phyloP scores from a whole-genome alignment of 2,888 invertebrate genomes.

The Metallyticus violacea region DNA sequence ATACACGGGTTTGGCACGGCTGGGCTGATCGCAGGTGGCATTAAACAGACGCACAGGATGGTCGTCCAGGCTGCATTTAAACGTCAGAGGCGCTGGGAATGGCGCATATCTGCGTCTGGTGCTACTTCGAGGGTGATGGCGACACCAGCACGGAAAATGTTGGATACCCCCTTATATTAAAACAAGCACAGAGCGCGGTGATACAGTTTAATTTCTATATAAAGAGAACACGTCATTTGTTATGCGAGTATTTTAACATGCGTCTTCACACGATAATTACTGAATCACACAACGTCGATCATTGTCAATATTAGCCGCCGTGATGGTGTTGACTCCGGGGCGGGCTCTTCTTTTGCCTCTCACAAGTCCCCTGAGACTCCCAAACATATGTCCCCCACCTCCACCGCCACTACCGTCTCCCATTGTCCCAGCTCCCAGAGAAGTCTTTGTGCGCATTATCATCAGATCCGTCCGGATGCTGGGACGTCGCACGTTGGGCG shows the following conservation, averaged over 20 bases:
- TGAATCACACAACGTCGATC: conserved; percentile 54
- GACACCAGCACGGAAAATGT: no score
- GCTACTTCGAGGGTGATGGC: no score
- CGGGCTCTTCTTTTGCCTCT: conserved; percentile 38
- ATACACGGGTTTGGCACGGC: no score
- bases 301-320: conserved; percentile 47
- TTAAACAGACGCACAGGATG: no score
- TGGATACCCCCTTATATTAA: no score
- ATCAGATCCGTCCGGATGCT: conserved; percentile 85
- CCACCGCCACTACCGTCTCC: conserved; percentile 38
- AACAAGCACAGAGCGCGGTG: background rate
- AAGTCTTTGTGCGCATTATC: conserved; percentile 80
- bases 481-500: conserved; percentile 82
- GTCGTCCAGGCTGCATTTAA: no score
- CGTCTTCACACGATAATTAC: conserved; percentile 43
- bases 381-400: conserved; percentile 50
- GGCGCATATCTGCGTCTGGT: no score
- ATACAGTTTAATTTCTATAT: background rate
- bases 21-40: no score
- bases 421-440: conserved; percentile 21
- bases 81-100: no score
- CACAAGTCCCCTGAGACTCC: conserved; percentile 43
- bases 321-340: background rate
- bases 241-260: background rate
- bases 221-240: background rate